A percentile compares a stretch with the other conserved stretches of the same genome.
Evolutionary conservation across 2,113 vertebrate species (phyloP).

Genomic region (Redunca redunca): DNA sequence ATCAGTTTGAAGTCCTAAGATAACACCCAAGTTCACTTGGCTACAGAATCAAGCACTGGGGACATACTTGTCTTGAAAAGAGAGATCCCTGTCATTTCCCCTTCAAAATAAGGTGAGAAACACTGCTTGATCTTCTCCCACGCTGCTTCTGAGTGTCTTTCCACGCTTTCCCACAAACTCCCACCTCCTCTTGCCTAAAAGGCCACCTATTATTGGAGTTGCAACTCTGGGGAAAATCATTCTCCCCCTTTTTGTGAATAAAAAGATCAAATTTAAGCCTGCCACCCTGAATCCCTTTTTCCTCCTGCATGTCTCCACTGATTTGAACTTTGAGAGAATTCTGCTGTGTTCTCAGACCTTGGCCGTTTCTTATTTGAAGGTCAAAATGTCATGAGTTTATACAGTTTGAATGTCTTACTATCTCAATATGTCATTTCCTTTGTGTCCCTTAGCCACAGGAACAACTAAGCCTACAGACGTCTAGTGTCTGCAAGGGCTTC

Average conservation of each 20-base stretch:
- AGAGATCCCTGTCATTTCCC: background rate
- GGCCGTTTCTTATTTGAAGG: background rate
- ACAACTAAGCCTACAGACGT: background rate
- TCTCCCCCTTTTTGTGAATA: background rate
- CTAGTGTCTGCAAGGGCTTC: background rate
- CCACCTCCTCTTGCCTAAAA: background rate
- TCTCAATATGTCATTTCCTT: background rate
- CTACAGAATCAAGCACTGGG: background rate
- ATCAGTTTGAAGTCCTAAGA: background rate
- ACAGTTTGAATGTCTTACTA: background rate
- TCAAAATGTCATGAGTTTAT: background rate
- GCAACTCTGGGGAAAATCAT: background rate
- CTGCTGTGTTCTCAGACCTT: background rate
- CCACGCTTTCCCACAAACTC: background rate
- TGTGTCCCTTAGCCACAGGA: background rate
- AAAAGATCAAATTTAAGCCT: background rate
- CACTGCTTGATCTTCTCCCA: background rate
- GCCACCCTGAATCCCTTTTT: background rate
- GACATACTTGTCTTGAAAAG: background rate
- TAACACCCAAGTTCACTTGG: background rate
- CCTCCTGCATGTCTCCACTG: background rate
- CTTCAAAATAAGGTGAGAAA: background rate
- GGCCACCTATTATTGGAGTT: background rate
- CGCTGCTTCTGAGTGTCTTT: background rate
- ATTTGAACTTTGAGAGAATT: background rate